Percentiles rank a stretch among this genome's conserved stretches.
These are phyloP conservation scores for Pyrrhia umbra DNA, from an alignment of 2,888 invertebrate genomes.

Conservation along the genomic window DNA sequence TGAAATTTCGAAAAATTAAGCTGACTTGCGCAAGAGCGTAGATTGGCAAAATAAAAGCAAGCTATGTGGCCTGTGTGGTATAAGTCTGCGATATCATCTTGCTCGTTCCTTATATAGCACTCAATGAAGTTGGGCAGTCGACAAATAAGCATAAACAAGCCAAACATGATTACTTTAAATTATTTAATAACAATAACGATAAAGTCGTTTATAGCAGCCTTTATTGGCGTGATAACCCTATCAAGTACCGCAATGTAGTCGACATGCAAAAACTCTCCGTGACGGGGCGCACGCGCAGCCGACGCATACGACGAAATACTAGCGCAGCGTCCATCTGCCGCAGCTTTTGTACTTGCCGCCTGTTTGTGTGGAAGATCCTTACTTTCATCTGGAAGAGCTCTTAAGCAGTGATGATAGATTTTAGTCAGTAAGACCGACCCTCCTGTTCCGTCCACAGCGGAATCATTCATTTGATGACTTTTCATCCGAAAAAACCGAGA, in stretches of 20 bases:
- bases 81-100: no score
- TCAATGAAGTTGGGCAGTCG: no score
- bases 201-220: background rate
- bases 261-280: slow-evolving; percentile 50
- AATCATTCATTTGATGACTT: background rate
- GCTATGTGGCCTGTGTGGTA: no score
- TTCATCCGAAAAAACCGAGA: no score
- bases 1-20: background rate
- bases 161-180: no score
- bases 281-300: slow-evolving; percentile 43
- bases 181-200: no score
- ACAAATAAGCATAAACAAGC: no score
- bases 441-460: background rate
- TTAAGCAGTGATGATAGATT: background rate
- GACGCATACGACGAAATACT: slow-evolving; percentile 14
- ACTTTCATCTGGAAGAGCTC: background rate
- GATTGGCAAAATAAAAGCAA: background rate
- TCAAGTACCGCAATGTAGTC: slow-evolving; percentile 52
- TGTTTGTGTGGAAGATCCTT: background rate
- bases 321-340: slow-evolving; percentile 8
- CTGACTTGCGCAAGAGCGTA: no score
- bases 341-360: slow-evolving; percentile 10
- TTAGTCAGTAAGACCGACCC: no score
- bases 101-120: no score
- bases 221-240: slow-evolving; percentile 31